Evolutionary conservation across 2,888 invertebrate genomes (phyloP).

Genomic region (Phymatocera aterrima): DNA sequence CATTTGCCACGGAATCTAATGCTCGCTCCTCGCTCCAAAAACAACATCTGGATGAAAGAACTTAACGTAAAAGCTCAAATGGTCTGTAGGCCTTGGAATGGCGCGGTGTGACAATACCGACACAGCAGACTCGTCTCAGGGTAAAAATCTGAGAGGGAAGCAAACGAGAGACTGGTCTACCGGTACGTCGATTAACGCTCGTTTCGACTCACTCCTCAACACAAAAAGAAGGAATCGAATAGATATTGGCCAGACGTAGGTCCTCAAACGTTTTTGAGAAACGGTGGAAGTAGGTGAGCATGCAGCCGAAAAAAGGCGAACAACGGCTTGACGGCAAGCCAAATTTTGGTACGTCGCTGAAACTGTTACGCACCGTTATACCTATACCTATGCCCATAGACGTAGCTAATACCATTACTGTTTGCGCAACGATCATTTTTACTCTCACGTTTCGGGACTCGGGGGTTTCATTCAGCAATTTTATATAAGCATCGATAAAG

Average conservation of each 20-base stretch:
- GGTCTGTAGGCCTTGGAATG: conserved; percentile 2
- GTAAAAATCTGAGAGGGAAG: not conserved
- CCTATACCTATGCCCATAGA: not conserved
- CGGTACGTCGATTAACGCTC: conserved; percentile 12
- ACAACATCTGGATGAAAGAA: conserved; percentile 30
- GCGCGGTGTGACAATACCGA: conserved; percentile 28
- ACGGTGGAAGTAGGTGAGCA: not conserved
- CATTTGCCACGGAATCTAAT: conserved; percentile 18
- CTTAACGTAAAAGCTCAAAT: conserved; percentile 10
- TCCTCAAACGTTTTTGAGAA: conserved; percentile 1
- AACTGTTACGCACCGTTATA: not conserved
- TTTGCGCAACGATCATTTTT: conserved; percentile 33
- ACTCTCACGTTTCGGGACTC: not conserved
- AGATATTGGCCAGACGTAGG: conserved; percentile 8
- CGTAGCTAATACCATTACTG: conserved; percentile 6
- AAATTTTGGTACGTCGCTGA: not conserved
- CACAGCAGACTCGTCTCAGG: not conserved
- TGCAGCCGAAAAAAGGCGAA: not conserved
- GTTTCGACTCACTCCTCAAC: not conserved
- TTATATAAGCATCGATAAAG: conserved; percentile 34
- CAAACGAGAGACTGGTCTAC: not conserved
- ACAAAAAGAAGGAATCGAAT: not conserved
- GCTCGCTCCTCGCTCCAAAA: not conserved
- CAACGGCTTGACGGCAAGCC: not conserved
- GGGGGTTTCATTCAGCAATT: conserved; percentile 30